These are phyloP conservation scores for Diplodus sargus DNA, from an alignment of 2,797 vertebrate species.

Conservation along the genomic window DNA sequence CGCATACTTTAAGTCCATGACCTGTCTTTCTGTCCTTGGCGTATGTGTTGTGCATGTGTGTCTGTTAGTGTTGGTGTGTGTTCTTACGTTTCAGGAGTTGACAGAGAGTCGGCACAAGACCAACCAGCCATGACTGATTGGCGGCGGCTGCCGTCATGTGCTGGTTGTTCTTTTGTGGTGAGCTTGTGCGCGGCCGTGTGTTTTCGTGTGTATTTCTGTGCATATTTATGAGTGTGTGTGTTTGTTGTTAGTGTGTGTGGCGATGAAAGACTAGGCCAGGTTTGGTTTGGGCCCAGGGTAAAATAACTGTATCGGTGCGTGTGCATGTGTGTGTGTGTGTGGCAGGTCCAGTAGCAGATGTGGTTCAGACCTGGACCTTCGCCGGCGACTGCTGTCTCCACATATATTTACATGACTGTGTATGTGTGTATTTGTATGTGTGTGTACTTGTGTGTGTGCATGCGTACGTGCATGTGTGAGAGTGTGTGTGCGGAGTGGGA, in stretches of 20 bases:
- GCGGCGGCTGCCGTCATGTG: constrained; percentile 76
- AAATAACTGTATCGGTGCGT: constrained; percentile 56
- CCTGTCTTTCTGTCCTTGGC: constrained; percentile 69
- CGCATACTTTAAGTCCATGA: constrained; percentile 72
- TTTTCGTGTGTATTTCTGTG: constrained; percentile 49
- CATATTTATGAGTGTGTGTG: constrained; percentile 63
- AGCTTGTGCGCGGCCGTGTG: constrained; percentile 35
- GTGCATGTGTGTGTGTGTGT: constrained; percentile 60
- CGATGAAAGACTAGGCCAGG: constrained; percentile 66
- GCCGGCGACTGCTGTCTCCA: constrained; percentile 79
- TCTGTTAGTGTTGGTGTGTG: constrained; percentile 66
- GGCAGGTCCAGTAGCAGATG: constrained; percentile 82
- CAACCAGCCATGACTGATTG: constrained; percentile 83
- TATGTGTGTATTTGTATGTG: constrained; percentile 56
- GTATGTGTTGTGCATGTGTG: constrained; percentile 49
- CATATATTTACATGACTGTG: constrained; percentile 79
- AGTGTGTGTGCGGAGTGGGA: constrained; percentile 54
- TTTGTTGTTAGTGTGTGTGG: constrained; percentile 66
- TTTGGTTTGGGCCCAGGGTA: constrained; percentile 71
- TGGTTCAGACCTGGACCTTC: constrained; percentile 79
- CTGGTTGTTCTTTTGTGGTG: constrained; percentile 84
- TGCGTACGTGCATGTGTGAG: constrained; percentile 23
- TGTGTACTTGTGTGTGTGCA: constrained; percentile 22
- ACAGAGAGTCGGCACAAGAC: constrained; percentile 74
- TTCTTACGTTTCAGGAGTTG: constrained; percentile 78